Percentiles rank a stretch among this genome's conserved stretches.
Conservation (phyloP, 2,797 vertebrate genomes). For the Neomorphus geoffroyi region DNA sequence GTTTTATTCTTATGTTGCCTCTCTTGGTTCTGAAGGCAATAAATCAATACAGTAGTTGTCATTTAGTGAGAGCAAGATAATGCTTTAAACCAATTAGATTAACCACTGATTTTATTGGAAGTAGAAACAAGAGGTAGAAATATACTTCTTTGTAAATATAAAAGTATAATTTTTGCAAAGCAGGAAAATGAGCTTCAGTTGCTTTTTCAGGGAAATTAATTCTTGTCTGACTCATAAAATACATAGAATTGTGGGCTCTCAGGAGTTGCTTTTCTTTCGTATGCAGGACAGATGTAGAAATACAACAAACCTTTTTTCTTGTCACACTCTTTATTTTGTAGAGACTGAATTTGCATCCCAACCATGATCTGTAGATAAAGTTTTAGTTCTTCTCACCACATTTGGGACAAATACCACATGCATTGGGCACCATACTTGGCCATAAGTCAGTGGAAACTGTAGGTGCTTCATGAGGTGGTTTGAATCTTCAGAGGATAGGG, state of each 20-base stretch:
- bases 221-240: neutral
- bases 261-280: neutral
- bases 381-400: neutral
- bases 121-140: neutral
- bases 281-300: neutral
- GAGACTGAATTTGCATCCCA: neutral
- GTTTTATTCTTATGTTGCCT: neutral
- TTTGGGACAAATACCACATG: neutral
- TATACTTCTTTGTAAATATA: neutral
- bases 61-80: neutral
- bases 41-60: neutral
- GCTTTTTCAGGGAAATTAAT: neutral
- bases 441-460: neutral
- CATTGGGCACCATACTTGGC: neutral
- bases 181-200: neutral
- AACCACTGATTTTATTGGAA: neutral
- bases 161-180: neutral
- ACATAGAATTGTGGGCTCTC: neutral
- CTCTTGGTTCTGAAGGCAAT: neutral
- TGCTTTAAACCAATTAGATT: conserved; percentile 2
- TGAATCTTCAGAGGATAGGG: neutral
- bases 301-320: neutral
- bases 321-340: neutral
- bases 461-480: neutral
- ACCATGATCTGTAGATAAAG: neutral